A percentile compares a stretch with the other conserved stretches of the same genome.
These are phyloP conservation scores for Aythya baeri DNA, from an alignment of 2,113 vertebrate genomes.

Conservation along the genomic window DNA sequence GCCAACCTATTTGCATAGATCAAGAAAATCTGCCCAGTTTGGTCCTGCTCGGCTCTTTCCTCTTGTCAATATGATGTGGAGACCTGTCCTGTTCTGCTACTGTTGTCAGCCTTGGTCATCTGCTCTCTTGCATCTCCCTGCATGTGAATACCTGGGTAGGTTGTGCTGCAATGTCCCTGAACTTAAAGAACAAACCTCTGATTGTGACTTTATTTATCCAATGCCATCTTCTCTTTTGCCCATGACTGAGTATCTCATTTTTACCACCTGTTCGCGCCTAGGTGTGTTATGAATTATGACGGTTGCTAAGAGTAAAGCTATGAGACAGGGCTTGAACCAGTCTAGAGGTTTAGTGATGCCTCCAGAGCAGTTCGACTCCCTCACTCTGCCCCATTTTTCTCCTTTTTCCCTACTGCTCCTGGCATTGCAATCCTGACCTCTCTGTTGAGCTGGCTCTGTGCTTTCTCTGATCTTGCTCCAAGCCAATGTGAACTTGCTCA, in stretches of 20 bases:
- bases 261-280: background rate
- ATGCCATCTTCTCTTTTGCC: background rate
- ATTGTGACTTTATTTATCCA: background rate
- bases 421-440: background rate
- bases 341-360: background rate
- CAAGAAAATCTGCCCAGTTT: background rate
- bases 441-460: background rate
- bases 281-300: background rate
- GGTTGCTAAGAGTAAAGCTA: background rate
- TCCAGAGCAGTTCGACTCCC: background rate
- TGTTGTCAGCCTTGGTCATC: background rate
- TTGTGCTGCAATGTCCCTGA: background rate
- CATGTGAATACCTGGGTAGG: background rate
- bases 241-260: background rate
- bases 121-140: background rate
- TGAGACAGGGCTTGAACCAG: fast-evolving
- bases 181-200: background rate
- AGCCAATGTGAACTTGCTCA: background rate
- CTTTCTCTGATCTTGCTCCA: slow-evolving; percentile 16
- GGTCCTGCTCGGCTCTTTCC: background rate
- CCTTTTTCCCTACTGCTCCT: background rate
- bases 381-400: background rate
- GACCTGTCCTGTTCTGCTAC: background rate
- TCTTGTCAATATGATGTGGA: fast-evolving
- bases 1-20: background rate